phyloP scores from a whole-genome alignment of 2,797 vertebrate genomes.

The Manis crassicaudata region DNA sequence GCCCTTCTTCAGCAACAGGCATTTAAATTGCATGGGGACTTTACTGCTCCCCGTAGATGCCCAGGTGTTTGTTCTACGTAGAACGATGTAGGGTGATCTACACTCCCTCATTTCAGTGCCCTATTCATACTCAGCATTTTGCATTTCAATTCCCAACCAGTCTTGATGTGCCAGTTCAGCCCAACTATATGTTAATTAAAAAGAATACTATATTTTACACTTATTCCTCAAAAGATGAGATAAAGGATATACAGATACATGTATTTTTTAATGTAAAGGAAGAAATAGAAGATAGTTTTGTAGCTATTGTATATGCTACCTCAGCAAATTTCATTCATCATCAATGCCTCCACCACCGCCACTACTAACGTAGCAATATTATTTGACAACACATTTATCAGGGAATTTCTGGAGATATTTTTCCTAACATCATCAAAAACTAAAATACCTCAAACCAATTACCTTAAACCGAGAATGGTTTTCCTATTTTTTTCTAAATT shows the following conservation, averaged over 20 bases:
- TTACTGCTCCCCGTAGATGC: not conserved
- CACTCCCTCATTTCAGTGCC: not conserved
- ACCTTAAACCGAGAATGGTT: slow-evolving; percentile 73
- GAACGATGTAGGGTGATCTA: not conserved
- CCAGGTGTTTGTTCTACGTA: not conserved
- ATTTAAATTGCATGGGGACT: not conserved
- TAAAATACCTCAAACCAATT: slow-evolving; percentile 81
- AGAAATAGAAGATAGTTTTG: slow-evolving; percentile 75
- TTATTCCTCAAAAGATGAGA: not conserved
- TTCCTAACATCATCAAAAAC: slow-evolving; percentile 76
- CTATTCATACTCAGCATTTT: not conserved
- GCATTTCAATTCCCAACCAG: not conserved
- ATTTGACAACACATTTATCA: slow-evolving; percentile 73
- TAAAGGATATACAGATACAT: not conserved
- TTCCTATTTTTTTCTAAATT: slow-evolving; percentile 62
- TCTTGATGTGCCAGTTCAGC: not conserved
- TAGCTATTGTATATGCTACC: slow-evolving; percentile 49
- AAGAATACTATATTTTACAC: not conserved
- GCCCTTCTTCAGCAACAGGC: not conserved
- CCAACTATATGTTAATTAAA: not conserved
- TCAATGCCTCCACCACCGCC: slow-evolving; percentile 38
- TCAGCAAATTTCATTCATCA: slow-evolving; percentile 61
- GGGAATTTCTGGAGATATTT: slow-evolving; percentile 73
- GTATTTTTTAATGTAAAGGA: not conserved
- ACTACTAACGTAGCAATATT: slow-evolving; percentile 67